These are phyloP conservation scores for Pristionchus entomophagus DNA, from an alignment of 2,888 invertebrate genomes.

Conservation along the genomic window DNA sequence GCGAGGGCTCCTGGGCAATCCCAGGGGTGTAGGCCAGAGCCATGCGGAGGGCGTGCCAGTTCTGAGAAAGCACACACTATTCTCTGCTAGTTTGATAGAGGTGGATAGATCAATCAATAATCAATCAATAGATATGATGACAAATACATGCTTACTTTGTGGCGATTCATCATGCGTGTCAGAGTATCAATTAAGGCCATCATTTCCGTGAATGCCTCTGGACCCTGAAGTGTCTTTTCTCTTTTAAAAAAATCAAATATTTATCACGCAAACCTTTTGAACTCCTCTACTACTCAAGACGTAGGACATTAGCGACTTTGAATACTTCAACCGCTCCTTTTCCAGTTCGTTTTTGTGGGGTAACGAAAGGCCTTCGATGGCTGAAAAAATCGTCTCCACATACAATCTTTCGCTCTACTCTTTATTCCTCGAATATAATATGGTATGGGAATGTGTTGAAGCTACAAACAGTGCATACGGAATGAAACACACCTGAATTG, in stretches of 20 bases:
- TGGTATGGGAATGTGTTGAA: no score
- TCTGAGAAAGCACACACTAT: no score
- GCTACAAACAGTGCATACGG: no score
- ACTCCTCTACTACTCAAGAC: background rate
- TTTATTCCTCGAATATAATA: no score
- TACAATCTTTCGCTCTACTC: background rate
- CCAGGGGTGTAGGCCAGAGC: no score
- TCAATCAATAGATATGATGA: no score
- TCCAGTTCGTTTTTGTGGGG: background rate
- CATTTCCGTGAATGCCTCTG: background rate
- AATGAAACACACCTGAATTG: conserved; percentile 23
- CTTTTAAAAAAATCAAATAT: background rate
- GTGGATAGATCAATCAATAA: no score
- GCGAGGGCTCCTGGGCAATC: no score
- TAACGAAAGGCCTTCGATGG: conserved; percentile 24
- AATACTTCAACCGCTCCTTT: background rate
- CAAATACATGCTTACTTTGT: no score
- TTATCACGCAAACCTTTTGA: background rate
- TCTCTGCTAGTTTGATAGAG: no score
- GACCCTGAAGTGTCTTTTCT: conserved; percentile 30
- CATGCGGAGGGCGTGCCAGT: no score
- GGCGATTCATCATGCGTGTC: background rate
- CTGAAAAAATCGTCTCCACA: no score
- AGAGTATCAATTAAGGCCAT: background rate
- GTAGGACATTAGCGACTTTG: conserved; percentile 32